A percentile compares a stretch with the other conserved stretches of the same genome.
Conservation (phyloP, 2,797 vertebrate genomes). For the Leptoclinus maculatus region DNA sequence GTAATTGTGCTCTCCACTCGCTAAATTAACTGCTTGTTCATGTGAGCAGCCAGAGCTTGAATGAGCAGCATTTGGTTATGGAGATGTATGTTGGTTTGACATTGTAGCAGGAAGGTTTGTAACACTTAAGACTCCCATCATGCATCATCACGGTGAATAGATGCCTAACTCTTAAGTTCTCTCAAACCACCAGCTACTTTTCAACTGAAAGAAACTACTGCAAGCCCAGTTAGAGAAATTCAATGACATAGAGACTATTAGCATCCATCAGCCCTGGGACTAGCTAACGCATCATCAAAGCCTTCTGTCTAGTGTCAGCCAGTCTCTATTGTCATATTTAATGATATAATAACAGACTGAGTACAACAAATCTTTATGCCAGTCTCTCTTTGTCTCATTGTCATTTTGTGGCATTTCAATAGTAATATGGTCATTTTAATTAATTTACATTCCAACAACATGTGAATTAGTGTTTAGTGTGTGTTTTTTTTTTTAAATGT, state of each 20-base stretch:
- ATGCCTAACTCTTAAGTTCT: constrained; percentile 5
- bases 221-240: neutral
- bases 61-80: constrained; percentile 26
- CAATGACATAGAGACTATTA: constrained; percentile 15
- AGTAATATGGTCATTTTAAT: neutral
- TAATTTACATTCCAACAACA: neutral
- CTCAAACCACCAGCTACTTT: constrained; percentile 3
- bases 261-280: constrained; percentile 24
- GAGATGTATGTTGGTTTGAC: constrained; percentile 29
- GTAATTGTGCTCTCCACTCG: constrained; percentile 1
- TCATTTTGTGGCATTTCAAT: neutral
- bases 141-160: constrained; percentile 11
- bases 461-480: neutral
- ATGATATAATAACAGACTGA: neutral
- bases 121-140: constrained; percentile 26
- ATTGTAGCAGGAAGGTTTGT: constrained; percentile 26
- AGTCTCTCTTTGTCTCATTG: constrained; percentile 1
- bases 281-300: constrained; percentile 18
- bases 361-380: neutral
- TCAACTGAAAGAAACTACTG: neutral
- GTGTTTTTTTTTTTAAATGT: neutral
- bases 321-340: neutral
- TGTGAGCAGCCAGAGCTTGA: constrained; percentile 29
- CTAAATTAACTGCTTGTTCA: constrained; percentile 58
- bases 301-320: neutral